Evolutionary conservation across 2,113 vertebrate genomes (phyloP).

Genomic region (Myotis brandtii): DNA sequence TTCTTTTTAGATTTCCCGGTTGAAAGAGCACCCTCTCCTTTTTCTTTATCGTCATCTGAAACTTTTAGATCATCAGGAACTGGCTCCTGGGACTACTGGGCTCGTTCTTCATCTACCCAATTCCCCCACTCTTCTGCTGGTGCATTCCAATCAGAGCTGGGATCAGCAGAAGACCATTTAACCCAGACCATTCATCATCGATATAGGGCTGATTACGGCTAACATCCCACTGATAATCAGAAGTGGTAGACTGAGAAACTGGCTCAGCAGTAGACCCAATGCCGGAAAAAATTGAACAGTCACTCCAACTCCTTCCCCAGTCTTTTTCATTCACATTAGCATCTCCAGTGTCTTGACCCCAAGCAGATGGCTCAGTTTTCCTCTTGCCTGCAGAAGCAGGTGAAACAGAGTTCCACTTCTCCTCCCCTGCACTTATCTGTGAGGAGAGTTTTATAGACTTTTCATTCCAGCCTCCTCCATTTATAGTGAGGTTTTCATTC

Average conservation of each 20-base stretch:
- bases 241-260: too few relatives aligned
- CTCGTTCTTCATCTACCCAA: too few relatives aligned
- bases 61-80: too few relatives aligned
- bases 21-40: conserved; percentile 87
- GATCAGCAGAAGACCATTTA: too few relatives aligned
- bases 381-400: conserved; percentile 87
- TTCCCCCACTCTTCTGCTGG: too few relatives aligned
- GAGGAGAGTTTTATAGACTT: conserved; percentile 87
- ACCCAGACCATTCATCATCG: too few relatives aligned
- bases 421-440: conserved; percentile 84
- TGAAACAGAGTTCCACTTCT: conserved; percentile 88
- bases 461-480: conserved; percentile 89
- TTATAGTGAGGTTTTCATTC: conserved; percentile 88
- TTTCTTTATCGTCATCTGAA: conserved; percentile 94
- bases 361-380: conserved; percentile 89
- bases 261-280: too few relatives aligned
- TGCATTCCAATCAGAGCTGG: too few relatives aligned
- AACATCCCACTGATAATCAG: too few relatives aligned
- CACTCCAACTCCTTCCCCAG: conserved; percentile 89
- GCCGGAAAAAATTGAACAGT: conserved; percentile 88
- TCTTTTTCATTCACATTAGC: conserved; percentile 88
- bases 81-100: too few relatives aligned
- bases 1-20: conserved; percentile 93
- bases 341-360: conserved; percentile 91
- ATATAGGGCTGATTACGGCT: too few relatives aligned